These are phyloP conservation scores for Oriolus oriolus DNA, from an alignment of 2,113 vertebrate species.

Conservation along the genomic window DNA sequence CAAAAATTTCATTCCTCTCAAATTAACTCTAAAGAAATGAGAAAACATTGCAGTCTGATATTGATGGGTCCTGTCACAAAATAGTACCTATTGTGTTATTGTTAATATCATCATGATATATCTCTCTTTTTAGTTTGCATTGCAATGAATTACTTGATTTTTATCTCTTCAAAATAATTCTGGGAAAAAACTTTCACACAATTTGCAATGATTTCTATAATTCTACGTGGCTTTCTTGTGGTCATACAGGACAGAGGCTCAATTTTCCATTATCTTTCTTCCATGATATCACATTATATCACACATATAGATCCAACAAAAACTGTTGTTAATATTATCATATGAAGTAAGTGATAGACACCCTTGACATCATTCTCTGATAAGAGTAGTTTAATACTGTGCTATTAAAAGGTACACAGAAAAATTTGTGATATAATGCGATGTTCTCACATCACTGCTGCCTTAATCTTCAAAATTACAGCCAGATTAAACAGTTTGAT, in stretches of 20 bases:
- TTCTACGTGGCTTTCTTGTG: neutral
- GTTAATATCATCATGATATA: neutral
- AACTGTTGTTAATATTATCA: neutral
- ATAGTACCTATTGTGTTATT: neutral
- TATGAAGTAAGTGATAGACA: neutral
- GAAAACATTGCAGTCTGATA: neutral
- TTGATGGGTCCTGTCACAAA: neutral
- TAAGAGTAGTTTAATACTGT: neutral
- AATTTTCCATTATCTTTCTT: neutral
- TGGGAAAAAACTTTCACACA: neutral
- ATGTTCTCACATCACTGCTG: neutral
- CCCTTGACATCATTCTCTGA: neutral
- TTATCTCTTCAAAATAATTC: neutral
- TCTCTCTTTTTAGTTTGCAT: neutral
- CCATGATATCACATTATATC: neutral
- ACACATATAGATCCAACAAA: neutral
- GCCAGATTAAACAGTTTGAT: neutral
- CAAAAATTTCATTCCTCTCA: neutral
- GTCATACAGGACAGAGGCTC: neutral
- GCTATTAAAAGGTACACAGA: neutral
- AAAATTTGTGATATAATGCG: neutral
- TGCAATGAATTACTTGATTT: neutral
- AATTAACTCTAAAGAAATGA: neutral
- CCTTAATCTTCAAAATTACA: neutral
- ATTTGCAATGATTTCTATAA: neutral